phyloP scores from a whole-genome alignment of 1,140 invertebrate genomes.

The Cotesia glomerata region DNA sequence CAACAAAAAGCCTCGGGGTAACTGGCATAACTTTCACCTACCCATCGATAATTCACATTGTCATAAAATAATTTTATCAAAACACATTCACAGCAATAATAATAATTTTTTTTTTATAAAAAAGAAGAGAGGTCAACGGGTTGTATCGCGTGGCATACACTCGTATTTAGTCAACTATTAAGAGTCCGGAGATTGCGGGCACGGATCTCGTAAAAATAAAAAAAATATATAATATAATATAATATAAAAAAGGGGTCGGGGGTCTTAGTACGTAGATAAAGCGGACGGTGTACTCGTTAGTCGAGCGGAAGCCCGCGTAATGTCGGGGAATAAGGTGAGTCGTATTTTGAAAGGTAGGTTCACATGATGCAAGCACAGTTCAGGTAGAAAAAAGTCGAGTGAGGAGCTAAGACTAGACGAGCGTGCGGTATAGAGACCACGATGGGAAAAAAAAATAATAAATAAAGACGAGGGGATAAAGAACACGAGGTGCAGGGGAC shows the following conservation, averaged over 20 bases:
- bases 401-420: background rate
- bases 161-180: conserved; percentile 23
- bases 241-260: background rate
- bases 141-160: conserved; percentile 13
- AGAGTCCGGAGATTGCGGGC: conserved; percentile 2
- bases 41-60: conserved; percentile 9
- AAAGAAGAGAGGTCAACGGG: background rate
- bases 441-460: background rate
- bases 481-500: conserved; percentile 16
- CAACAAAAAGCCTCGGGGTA: background rate
- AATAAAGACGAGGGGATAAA: background rate
- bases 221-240: too few relatives aligned
- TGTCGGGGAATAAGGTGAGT: conserved; percentile 15
- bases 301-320: conserved; percentile 27
- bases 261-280: background rate
- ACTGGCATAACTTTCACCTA: conserved; percentile 16
- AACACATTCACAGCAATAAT: background rate
- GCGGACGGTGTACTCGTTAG: conserved; percentile 23
- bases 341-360: too few relatives aligned
- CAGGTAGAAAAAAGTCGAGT: conserved; percentile 20
- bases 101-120: conserved; percentile 1
- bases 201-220: conserved; percentile 3
- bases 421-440: background rate
- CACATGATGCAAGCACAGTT: background rate
- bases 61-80: conserved; percentile 2